Conservation (phyloP, 2,888 invertebrate genomes). For the Scaeva pyrastri region DNA sequence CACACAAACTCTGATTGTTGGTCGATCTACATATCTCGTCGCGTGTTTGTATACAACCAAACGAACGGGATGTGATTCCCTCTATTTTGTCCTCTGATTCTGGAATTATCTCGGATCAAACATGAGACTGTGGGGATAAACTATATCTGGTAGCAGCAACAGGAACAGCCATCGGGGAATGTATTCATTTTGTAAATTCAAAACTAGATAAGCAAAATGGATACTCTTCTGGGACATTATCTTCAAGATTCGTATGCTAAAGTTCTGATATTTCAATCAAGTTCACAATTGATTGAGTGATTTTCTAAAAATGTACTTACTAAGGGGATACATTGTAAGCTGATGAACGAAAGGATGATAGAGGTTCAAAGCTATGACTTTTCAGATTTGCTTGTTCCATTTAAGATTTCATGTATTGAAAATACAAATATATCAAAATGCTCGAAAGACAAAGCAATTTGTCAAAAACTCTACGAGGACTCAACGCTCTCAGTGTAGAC, state of each 20-base stretch:
- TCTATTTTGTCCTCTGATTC: constrained; percentile 44
- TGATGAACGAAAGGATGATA: background rate
- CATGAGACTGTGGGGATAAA: constrained; percentile 48
- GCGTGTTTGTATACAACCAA: constrained; percentile 22
- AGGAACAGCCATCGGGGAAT: constrained; percentile 39
- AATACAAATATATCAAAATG: no score
- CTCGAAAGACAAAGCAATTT: no score
- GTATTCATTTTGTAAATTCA: constrained; percentile 49
- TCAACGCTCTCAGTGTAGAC: no score
- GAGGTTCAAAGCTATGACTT: background rate
- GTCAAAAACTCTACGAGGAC: no score
- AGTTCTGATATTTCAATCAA: constrained; percentile 73
- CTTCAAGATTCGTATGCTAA: constrained; percentile 65
- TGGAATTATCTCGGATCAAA: constrained; percentile 65
- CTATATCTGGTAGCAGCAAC: constrained; percentile 68
- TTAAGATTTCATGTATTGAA: no score
- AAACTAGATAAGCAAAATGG: constrained; percentile 43
- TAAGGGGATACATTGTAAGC: background rate
- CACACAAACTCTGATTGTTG: constrained; percentile 2
- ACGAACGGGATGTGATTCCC: background rate
- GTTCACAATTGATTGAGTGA: constrained; percentile 5
- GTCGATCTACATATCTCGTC: constrained; percentile 14
- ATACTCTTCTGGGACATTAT: constrained; percentile 27
- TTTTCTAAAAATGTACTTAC: background rate
- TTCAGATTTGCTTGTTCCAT: no score